phyloP scores from a whole-genome alignment of 1,140 invertebrate genomes.

The Tenebrio molitor region DNA sequence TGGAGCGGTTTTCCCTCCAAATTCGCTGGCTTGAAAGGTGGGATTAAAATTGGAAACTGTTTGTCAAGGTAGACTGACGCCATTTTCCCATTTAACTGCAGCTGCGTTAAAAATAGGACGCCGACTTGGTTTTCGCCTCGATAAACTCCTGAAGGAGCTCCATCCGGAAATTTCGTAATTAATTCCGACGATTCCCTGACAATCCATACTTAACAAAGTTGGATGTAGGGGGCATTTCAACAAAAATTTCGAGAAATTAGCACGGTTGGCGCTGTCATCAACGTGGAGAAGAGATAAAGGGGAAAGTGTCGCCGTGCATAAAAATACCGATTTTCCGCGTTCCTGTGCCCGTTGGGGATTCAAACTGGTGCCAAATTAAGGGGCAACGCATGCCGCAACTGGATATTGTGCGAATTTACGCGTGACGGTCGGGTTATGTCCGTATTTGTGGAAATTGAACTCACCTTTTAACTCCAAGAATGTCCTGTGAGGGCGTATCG shows the following conservation, averaged over 20 bases:
- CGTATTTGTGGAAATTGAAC: constrained; percentile 39
- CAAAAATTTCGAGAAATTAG: constrained; percentile 79
- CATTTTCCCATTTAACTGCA: constrained; percentile 51
- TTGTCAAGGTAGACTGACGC: constrained; percentile 46
- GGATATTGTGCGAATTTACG: constrained; percentile 7
- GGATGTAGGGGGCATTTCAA: constrained; percentile 76
- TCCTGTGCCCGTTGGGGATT: background rate
- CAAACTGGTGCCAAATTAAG: constrained; percentile 6
- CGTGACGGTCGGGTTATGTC: background rate
- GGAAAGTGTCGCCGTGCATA: constrained; percentile 58
- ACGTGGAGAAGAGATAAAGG: constrained; percentile 67
- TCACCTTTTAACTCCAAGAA: constrained; percentile 68
- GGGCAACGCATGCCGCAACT: background rate
- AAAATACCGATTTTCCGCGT: constrained; percentile 52
- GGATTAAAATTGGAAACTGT: constrained; percentile 38
- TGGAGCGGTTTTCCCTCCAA: constrained; percentile 15
- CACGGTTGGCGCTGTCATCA: constrained; percentile 80
- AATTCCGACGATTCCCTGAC: constrained; percentile 19
- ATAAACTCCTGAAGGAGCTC: background rate
- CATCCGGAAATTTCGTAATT: background rate
- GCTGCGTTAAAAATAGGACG: constrained; percentile 48
- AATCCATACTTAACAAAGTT: constrained; percentile 69
- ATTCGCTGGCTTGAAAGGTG: constrained; percentile 4
- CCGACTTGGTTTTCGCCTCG: constrained; percentile 6
- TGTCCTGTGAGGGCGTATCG: constrained; percentile 72